Conservation (phyloP, 2,113 vertebrate genomes). For the Prinia subflava region DNA sequence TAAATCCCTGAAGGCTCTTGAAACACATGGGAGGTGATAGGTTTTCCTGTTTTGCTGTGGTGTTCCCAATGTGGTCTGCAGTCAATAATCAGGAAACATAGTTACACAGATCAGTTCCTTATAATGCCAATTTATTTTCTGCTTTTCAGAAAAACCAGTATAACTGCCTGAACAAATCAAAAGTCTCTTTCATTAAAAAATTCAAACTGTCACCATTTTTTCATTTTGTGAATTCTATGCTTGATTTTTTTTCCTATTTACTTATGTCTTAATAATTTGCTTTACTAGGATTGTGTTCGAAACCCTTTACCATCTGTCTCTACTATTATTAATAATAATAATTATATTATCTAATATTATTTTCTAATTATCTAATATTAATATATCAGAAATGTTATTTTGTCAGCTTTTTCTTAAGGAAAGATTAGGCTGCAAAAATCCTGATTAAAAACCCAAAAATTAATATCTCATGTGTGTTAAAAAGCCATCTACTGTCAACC, state of each 20-base stretch:
- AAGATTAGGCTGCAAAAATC: not conserved
- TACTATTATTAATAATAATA: not conserved
- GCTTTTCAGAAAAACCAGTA: not conserved
- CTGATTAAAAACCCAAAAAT: rapidly evolving
- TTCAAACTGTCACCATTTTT: not conserved
- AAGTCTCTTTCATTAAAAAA: not conserved
- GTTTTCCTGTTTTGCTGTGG: conserved; percentile 19
- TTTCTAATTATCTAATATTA: not conserved
- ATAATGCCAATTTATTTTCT: conserved; percentile 32
- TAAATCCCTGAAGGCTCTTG: conserved; percentile 49
- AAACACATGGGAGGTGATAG: conserved; percentile 39
- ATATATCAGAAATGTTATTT: not conserved
- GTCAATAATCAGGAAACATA: conserved; percentile 56
- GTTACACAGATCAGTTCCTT: conserved; percentile 36
- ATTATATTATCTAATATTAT: too few species aligned
- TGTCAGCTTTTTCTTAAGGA: not conserved
- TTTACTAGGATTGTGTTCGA: not conserved
- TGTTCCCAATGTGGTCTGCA: conserved; percentile 43
- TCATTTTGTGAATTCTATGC: not conserved
- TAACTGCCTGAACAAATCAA: not conserved
- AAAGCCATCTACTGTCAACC: not conserved
- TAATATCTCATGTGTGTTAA: not conserved
- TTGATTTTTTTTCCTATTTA: not conserved
- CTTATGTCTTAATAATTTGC: not conserved
- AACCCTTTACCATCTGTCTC: not conserved